Conservation (phyloP, 2,888 invertebrate species). For the Nomada hirtipes region DNA sequence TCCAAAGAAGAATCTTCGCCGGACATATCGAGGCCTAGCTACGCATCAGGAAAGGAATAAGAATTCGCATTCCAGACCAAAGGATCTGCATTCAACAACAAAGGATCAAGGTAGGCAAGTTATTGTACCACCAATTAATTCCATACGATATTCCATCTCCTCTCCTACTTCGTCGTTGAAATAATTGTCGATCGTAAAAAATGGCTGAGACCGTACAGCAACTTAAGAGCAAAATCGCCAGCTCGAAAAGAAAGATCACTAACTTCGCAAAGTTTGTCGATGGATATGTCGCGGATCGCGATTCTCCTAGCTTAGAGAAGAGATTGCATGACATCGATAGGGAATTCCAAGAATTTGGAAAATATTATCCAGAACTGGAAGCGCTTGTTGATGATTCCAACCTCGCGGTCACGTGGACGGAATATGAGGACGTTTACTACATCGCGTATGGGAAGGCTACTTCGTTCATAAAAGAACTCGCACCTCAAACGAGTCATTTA, state of each 20-base stretch:
- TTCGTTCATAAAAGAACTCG: neutral
- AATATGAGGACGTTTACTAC: slow-evolving; percentile 7
- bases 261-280: slow-evolving; percentile 2
- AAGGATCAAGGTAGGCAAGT: neutral
- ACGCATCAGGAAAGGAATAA: too few relatives aligned
- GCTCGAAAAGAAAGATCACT: neutral
- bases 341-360: slow-evolving; percentile 3
- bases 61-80: too few relatives aligned
- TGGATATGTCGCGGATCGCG: neutral
- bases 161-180: too few relatives aligned
- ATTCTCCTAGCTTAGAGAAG: slow-evolving; percentile 1
- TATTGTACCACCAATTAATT: neutral
- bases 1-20: too few relatives aligned
- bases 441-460: neutral
- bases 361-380: slow-evolving; percentile 1
- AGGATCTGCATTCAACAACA: too few relatives aligned
- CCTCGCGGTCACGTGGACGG: neutral
- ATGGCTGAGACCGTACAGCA: neutral
- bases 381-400: neutral
- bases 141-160: neutral
- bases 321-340: neutral
- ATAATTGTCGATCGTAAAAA: neutral
- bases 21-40: too few relatives aligned
- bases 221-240: slow-evolving; percentile 6
- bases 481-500: too few relatives aligned